Percentiles rank a stretch among this genome's conserved stretches.
Evolutionary conservation across 2,888 invertebrate species (phyloP).

Genomic region (Leptothorax acervorum): DNA sequence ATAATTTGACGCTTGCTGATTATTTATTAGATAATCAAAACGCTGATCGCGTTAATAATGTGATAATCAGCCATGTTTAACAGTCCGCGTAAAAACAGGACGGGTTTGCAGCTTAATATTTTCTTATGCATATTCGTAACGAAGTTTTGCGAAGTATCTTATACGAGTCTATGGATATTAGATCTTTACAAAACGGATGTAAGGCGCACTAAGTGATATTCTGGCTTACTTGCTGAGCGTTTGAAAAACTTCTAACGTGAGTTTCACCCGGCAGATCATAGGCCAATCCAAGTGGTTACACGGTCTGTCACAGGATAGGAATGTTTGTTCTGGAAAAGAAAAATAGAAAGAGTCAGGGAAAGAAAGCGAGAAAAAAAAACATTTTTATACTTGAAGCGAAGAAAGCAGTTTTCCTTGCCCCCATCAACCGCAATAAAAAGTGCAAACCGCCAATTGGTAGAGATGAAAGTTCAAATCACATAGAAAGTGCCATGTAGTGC

Average conservation of each 20-base stretch:
- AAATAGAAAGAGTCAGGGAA: constrained; percentile 20
- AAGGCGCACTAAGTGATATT: neutral
- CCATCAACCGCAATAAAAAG: neutral
- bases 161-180: neutral
- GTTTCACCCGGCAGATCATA: constrained; percentile 92
- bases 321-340: constrained; percentile 90
- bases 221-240: constrained; percentile 89
- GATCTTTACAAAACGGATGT: neutral
- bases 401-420: constrained; percentile 36
- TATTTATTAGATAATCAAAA: neutral
- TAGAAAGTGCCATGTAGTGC: constrained; percentile 34
- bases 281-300: constrained; percentile 93
- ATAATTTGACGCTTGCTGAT: neutral
- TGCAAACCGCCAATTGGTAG: neutral
- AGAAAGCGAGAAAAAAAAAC: neutral
- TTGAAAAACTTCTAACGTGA: constrained; percentile 91
- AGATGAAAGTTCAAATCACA: constrained; percentile 41
- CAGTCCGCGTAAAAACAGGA: neutral
- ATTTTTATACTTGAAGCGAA: constrained; percentile 11
- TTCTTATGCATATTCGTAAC: neutral
- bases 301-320: constrained; percentile 91
- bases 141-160: neutral
- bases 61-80: neutral
- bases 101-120: neutral
- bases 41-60: fast-evolving